Conservation (phyloP, 2,113 vertebrate genomes). For the Clupea harengus region DNA sequence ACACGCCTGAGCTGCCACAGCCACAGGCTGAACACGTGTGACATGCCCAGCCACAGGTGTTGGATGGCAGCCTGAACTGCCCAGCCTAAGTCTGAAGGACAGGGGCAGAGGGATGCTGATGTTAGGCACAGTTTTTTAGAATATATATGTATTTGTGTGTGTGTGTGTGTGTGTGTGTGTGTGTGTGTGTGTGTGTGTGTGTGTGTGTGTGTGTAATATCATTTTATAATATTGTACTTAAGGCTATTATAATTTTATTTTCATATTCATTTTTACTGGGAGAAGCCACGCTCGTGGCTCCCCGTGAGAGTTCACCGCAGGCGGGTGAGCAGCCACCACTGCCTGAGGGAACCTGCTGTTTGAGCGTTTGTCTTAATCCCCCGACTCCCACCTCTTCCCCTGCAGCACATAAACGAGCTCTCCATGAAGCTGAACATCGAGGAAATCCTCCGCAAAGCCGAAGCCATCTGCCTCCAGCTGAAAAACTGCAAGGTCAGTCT, state of each 20-base stretch:
- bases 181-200: neutral
- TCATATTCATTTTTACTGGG: neutral
- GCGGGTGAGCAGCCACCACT: neutral
- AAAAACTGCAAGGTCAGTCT: conserved; percentile 76
- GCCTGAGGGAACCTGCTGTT: neutral
- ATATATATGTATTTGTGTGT: too few relatives aligned
- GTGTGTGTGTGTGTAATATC: too few relatives aligned
- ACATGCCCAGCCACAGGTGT: too few relatives aligned
- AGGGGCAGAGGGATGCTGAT: too few relatives aligned
- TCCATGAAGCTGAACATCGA: conserved; percentile 85
- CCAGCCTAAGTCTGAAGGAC: too few relatives aligned
- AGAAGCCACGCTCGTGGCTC: neutral
- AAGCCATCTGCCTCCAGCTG: conserved; percentile 84
- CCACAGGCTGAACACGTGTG: too few relatives aligned
- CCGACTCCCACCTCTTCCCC: conserved; percentile 38
- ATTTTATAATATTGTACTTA: neutral
- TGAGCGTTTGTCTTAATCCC: neutral
- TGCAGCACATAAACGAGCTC: conserved; percentile 84
- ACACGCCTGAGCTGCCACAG: too few relatives aligned
- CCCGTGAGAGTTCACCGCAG: neutral
- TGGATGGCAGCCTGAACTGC: too few relatives aligned
- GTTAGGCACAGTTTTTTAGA: too few relatives aligned
- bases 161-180: neutral
- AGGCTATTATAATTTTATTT: neutral
- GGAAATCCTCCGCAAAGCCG: conserved; percentile 78